A percentile compares a stretch with the other conserved stretches of the same genome.
These are phyloP conservation scores for Sarcophaga caerulescens DNA, from an alignment of 2,888 invertebrate genomes.

Conservation along the genomic window DNA sequence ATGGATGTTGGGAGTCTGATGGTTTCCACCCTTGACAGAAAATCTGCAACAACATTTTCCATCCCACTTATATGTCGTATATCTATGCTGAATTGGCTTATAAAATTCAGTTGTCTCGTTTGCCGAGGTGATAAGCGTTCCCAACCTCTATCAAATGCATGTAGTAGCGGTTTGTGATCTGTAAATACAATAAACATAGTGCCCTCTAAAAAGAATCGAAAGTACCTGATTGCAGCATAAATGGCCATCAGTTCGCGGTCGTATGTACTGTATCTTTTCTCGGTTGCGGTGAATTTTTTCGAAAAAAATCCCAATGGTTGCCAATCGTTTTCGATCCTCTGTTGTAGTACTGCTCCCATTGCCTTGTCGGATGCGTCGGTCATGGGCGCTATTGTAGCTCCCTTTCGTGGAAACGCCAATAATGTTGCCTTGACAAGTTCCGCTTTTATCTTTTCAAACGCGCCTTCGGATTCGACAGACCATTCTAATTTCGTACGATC, in stretches of 20 bases:
- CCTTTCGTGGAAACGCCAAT: conserved; percentile 18
- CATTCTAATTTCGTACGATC: no score
- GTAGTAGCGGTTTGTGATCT: conserved; percentile 53
- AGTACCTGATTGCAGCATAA: conserved; percentile 44
- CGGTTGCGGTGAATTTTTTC: background rate
- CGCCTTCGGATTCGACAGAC: background rate
- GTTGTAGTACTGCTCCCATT: conserved; percentile 28
- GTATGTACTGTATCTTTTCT: conserved; percentile 48
- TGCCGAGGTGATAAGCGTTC: conserved; percentile 43
- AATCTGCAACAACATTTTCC: conserved; percentile 12
- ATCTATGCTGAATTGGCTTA: conserved; percentile 31
- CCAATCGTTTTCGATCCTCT: background rate
- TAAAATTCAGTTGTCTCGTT: conserved; percentile 40
- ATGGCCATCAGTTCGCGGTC: conserved; percentile 49
- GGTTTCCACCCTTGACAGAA: conserved; percentile 23
- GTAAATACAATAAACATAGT: no score
- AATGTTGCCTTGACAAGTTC: conserved; percentile 3
- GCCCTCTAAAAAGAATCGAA: conserved; percentile 44
- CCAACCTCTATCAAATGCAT: conserved; percentile 32
- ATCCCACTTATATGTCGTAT: background rate
- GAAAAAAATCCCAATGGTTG: conserved; percentile 39
- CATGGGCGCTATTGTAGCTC: conserved; percentile 3
- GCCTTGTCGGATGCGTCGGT: conserved; percentile 43
- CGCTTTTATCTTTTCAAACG: conserved; percentile 9
- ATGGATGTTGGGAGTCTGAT: conserved; percentile 15